Conservation (phyloP, 2,113 vertebrate species). For the Rallus limicola region DNA sequence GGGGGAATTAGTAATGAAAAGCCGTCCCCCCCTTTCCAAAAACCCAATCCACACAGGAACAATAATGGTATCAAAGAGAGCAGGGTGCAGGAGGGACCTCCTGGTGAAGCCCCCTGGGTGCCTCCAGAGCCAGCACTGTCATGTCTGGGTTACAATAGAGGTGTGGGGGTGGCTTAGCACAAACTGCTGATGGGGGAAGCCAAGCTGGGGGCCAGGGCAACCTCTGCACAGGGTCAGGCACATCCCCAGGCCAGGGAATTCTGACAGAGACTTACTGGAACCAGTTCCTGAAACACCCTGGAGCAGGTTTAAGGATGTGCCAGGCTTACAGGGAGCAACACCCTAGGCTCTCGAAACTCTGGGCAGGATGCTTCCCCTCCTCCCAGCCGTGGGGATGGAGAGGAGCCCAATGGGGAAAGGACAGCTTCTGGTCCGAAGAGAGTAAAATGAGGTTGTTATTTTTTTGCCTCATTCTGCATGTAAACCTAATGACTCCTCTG, state of each 20-base stretch:
- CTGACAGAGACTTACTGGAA: not conserved
- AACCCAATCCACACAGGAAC: not conserved
- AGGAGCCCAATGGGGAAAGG: rapidly evolving
- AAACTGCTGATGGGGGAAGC: not conserved
- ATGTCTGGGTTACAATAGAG: not conserved
- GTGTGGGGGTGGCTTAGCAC: not conserved
- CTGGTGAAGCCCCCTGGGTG: not conserved
- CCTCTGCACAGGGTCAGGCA: not conserved
- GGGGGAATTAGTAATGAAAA: not conserved
- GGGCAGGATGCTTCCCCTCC: not conserved
- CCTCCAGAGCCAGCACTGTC: not conserved
- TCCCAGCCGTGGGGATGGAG: not conserved
- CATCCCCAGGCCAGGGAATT: not conserved
- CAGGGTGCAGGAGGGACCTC: not conserved
- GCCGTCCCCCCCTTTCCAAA: not conserved
- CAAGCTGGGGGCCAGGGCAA: not conserved
- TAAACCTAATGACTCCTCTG: slow-evolving; percentile 50
- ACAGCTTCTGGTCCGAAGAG: not conserved
- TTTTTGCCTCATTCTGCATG: not conserved
- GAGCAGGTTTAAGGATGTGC: not conserved
- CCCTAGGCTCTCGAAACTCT: not conserved
- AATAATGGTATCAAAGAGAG: not conserved
- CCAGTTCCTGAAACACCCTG: not conserved
- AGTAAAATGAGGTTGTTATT: slow-evolving; percentile 12
- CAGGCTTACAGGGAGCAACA: rapidly evolving